A percentile compares a stretch with the other conserved stretches of the same genome.
These are phyloP conservation scores for Tenrec ecaudatus DNA, from an alignment of 2,113 vertebrate species.

Conservation along the genomic window DNA sequence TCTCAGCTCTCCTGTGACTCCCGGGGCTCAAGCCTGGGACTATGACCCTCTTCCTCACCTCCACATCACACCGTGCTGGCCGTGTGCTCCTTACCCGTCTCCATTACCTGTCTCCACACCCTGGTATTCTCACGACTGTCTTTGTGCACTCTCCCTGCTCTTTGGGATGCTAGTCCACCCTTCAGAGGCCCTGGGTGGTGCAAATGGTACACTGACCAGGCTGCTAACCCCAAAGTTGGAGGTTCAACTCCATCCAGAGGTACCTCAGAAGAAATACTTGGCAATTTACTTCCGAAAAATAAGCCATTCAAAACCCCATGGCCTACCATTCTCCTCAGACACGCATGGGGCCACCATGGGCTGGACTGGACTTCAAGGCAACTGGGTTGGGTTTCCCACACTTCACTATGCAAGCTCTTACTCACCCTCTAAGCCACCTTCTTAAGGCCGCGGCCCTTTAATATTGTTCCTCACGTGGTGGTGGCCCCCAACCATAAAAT, in stretches of 20 bases:
- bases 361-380: not conserved
- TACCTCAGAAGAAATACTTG: not conserved
- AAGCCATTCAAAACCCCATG: not conserved
- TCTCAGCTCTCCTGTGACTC: not conserved
- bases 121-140: too few species aligned
- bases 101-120: too few species aligned
- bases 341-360: not conserved
- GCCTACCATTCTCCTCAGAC: not conserved
- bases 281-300: not conserved
- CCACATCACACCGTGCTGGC: not conserved
- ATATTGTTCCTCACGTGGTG: too few species aligned
- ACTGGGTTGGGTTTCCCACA: not conserved
- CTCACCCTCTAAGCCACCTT: not conserved
- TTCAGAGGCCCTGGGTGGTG: not conserved
- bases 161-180: not conserved
- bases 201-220: not conserved
- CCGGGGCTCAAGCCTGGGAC: not conserved
- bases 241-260: not conserved
- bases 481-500: too few species aligned
- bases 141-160: not conserved
- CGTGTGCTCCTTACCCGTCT: fast-evolving
- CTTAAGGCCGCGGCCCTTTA: too few species aligned
- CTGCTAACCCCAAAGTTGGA: not conserved
- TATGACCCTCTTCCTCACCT: not conserved
- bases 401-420: not conserved